Evolutionary conservation across 2,113 vertebrate genomes (phyloP), one percentile per base, ranked within the genome.

Genomic region (Axis porcinus): DNA sequence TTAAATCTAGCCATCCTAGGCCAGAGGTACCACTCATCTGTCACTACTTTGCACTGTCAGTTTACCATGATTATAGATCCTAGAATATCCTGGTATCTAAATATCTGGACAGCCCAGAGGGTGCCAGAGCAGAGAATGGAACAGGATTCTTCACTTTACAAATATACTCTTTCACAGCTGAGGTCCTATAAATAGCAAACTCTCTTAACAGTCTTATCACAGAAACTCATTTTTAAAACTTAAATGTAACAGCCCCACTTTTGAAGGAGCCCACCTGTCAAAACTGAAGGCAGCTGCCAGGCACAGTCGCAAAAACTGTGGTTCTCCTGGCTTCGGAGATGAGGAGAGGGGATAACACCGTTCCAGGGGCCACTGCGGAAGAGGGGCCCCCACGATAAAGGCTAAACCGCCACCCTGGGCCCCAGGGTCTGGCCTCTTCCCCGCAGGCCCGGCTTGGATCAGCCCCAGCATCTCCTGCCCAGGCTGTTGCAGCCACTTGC

Each of bases 201-300:
- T 92, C 33, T n/a, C 45, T 85, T 78, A 67, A 96, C 78, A 7
- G 12, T 91, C 60, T 93, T 84, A 52, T 83, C 30, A 82, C 17
- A 94, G 57, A 97, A 91, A 90, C 95, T 67, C 43, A 76, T 81
- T 96, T 93, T 95, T 90, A 45, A 43, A 88, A 85, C 28, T 94
- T 86, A 52, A 45, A 79, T 85, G n/a, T 64, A 43, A 45, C 23
- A 88, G 50, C 62, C 52, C 52, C 23, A 19, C 43, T 78, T 83
- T 87, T 43, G 45, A 94, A 57, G 76, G 52, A 45, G 52, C 25
- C 54, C 43, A 45, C 70, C 62, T 92, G 67, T 82, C 57, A 86
- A 52, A 74, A 43, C 9, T n/a, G 50, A 86, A 96, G 67, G 60
- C 36, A 54, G 40, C 1, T 14, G 1, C 13, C 52, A 62, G 19